phyloP scores from a whole-genome alignment of 1,140 invertebrate genomes.

The Zaprionus tsacasi region DNA sequence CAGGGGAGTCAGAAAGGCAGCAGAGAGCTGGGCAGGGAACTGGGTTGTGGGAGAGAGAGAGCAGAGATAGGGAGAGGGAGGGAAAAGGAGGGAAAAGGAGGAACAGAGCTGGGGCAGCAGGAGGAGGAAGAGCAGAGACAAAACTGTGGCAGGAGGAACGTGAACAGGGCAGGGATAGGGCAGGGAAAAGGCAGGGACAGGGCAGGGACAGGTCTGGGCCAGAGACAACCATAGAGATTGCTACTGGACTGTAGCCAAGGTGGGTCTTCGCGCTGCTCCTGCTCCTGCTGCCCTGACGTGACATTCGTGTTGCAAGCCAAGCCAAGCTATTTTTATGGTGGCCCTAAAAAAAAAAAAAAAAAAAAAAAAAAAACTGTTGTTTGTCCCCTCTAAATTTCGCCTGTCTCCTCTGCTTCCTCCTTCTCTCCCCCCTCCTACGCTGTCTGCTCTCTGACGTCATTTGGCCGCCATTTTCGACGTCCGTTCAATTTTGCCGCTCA shows the following conservation, averaged over 20 bases:
- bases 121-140: too few species aligned
- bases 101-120: too few species aligned
- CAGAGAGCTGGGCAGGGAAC: too few species aligned
- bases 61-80: too few species aligned
- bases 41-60: too few species aligned
- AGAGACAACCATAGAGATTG: too few species aligned
- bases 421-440: background rate
- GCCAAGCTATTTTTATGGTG: slow-evolving; percentile 63
- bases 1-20: background rate
- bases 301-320: slow-evolving; percentile 48
- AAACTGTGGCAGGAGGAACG: too few species aligned
- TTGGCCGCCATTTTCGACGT: slow-evolving; percentile 46
- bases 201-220: too few species aligned
- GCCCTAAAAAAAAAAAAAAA: too few species aligned
- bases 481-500: slow-evolving; percentile 66
- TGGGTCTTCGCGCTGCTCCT: background rate
- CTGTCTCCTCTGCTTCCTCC: background rate
- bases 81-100: too few species aligned
- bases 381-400: slow-evolving; percentile 11
- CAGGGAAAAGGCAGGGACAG: too few species aligned
- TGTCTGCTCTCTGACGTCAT: slow-evolving; percentile 46
- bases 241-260: background rate
- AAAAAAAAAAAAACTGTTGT: slow-evolving; percentile 22
- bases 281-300: slow-evolving; percentile 39
- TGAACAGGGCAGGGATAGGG: too few species aligned